Conservation (phyloP, 2,113 vertebrate species). For the Corynorhinus townsendii region DNA sequence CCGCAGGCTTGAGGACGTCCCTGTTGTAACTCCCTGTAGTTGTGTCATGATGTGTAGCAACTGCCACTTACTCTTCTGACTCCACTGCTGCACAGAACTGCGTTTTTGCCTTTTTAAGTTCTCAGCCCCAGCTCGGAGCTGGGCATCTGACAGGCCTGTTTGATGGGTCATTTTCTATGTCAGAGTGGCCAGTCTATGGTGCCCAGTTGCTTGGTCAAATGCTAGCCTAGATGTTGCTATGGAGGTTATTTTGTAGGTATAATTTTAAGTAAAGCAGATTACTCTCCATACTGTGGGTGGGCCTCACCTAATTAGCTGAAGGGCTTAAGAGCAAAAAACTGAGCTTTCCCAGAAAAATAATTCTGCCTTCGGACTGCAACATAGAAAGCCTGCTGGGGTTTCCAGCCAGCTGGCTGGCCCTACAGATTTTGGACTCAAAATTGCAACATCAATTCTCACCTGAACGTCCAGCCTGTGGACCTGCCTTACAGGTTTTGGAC, state of each 20-base stretch:
- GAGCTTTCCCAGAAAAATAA: not conserved
- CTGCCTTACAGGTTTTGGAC: not conserved
- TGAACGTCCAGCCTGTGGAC: not conserved
- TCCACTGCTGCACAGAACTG: not conserved
- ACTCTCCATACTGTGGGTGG: not conserved
- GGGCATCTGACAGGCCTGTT: not conserved
- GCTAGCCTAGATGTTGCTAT: not conserved
- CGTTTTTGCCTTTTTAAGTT: not conserved
- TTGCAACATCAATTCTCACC: not conserved
- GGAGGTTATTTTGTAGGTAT: not conserved
- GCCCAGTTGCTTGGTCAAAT: not conserved
- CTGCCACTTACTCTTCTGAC: not conserved
- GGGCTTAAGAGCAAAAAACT: not conserved
- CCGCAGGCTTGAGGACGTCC: not conserved
- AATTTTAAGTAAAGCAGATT: not conserved
- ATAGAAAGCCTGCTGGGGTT: not conserved
- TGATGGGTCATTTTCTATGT: not conserved
- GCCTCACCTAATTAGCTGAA: not conserved
- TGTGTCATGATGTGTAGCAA: not conserved
- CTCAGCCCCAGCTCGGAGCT: not conserved
- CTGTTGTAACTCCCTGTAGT: not conserved
- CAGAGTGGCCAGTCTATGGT: not conserved
- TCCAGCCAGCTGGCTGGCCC: not conserved
- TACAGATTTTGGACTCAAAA: not conserved
- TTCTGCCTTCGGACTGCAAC: not conserved